Percentiles rank a stretch among this genome's conserved stretches.
Evolutionary conservation across 2,113 vertebrate species (phyloP).

Genomic region (Microcebus tavaratra): DNA sequence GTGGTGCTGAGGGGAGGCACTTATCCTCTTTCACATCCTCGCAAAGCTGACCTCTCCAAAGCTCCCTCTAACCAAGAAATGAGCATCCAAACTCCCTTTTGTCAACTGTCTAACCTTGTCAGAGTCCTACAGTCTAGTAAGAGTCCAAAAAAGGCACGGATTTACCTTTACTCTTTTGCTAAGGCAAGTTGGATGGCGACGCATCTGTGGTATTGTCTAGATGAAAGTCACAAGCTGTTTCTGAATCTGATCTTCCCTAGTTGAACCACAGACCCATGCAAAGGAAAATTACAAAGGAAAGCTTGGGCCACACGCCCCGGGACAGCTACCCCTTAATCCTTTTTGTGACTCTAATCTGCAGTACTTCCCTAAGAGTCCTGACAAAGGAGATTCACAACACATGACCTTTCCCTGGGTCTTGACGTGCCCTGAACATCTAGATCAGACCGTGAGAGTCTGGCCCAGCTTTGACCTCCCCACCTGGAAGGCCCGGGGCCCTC

Average conservation of each 20-base stretch:
- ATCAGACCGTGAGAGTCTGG: background rate
- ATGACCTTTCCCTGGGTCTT: background rate
- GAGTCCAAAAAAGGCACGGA: background rate
- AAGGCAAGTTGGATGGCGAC: background rate
- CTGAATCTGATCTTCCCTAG: background rate
- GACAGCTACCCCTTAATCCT: background rate
- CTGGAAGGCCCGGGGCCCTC: constrained; percentile 59
- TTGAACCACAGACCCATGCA: background rate
- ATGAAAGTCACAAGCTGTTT: background rate
- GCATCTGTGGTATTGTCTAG: background rate
- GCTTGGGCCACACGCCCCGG: background rate
- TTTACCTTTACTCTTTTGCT: background rate
- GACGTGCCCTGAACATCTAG: background rate
- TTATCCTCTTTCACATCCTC: background rate
- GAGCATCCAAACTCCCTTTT: background rate
- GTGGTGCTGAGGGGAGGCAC: background rate
- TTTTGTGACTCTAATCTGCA: background rate
- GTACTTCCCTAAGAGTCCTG: background rate
- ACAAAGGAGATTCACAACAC: background rate
- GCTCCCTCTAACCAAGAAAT: background rate
- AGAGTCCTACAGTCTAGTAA: background rate
- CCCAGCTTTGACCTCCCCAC: constrained; percentile 46
- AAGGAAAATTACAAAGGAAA: background rate
- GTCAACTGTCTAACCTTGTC: background rate
- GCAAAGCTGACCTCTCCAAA: background rate